Evolutionary conservation across 2,888 invertebrate species (phyloP), one percentile per base, ranked within the genome.

Genomic region (Pandemis cinnamomeana): DNA sequence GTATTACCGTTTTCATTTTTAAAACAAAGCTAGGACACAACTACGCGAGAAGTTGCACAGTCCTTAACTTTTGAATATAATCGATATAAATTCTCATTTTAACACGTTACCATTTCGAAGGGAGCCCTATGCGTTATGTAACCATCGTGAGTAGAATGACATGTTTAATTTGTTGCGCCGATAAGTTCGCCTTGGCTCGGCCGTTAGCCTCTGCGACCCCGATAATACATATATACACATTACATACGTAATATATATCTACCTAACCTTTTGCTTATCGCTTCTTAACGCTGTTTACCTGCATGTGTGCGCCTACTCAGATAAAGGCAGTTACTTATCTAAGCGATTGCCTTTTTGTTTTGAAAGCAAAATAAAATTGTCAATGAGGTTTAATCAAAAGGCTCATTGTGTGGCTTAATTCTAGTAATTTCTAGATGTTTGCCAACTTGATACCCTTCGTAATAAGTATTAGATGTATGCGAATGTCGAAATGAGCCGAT

Each of bases 101-200:
- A 15, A 53, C 27, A 6, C 51, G 42, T 41, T 67, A 72, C 60
- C 61, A 71, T 70, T 71, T 71, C 36, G 61, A 67, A 84, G 82
- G 82, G 79, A 83, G 86, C 85, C 82, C 80, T 82, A 76, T 75
- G 71, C 81, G 84, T 90, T 88, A 87, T 83, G 86, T 87, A 90
- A 89, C 88, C 86, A 84, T 81, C 83, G 83, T 82, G 79, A 79
- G 78, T 81, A 77, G 80, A 78, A 75, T 51, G 68, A 73, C 68
- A 72, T 75, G 72, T 78, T 76, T 78, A 84, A 85, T 83, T 84
- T 82, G 82, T 81, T 78, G 78, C 71, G 63, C 76, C 80, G 82
- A 83, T 87, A 83, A 76, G 86, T 84, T 89, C 81, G 90, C 92
- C 92, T 92, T 92, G 92, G 82, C 77, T 87, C 86, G 92, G 91